These are phyloP conservation scores for Piscicola geometra DNA, from an alignment of 2,888 invertebrate genomes.

Conservation along the genomic window DNA sequence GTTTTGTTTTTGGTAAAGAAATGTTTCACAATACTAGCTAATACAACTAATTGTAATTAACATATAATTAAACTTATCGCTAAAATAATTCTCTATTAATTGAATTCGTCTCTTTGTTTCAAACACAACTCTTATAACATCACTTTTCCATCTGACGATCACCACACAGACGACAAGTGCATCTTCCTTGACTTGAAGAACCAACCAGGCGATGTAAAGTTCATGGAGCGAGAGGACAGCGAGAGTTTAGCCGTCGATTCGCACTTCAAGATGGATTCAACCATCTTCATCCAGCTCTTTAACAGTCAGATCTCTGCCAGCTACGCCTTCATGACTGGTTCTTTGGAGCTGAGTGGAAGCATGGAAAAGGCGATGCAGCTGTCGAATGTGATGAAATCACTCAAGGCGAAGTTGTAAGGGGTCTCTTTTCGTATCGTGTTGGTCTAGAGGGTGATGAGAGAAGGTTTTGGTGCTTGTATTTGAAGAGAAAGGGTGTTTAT, in stretches of 20 bases:
- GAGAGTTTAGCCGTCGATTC: slow-evolving; percentile 66
- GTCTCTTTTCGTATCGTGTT: no score
- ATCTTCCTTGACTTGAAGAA: slow-evolving; percentile 87
- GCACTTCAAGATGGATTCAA: slow-evolving; percentile 72
- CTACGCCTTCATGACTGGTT: slow-evolving; percentile 90
- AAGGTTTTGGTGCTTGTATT: no score
- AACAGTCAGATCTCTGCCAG: slow-evolving; percentile 81
- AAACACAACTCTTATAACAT: not conserved
- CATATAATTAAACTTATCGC: not conserved
- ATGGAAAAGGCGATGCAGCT: slow-evolving; percentile 89
- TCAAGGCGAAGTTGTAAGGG: slow-evolving; percentile 55
- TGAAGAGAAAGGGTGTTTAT: no score
- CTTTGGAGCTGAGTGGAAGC: slow-evolving; percentile 85
- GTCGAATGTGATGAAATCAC: slow-evolving; percentile 59
- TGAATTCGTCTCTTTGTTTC: not conserved
- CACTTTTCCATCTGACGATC: not conserved
- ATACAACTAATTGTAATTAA: not conserved
- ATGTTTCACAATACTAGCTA: not conserved
- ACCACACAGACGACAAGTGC: slow-evolving; percentile 63
- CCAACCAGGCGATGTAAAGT: slow-evolving; percentile 61
- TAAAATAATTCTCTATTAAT: no score
- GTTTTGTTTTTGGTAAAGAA: no score
- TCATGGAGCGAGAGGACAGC: slow-evolving; percentile 60
- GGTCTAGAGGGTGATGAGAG: no score
- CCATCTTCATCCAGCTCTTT: slow-evolving; percentile 59